Percentiles rank a stretch among this genome's conserved stretches.
phyloP scores from a whole-genome alignment of 1,140 invertebrate genomes.

The Papilio helenus region DNA sequence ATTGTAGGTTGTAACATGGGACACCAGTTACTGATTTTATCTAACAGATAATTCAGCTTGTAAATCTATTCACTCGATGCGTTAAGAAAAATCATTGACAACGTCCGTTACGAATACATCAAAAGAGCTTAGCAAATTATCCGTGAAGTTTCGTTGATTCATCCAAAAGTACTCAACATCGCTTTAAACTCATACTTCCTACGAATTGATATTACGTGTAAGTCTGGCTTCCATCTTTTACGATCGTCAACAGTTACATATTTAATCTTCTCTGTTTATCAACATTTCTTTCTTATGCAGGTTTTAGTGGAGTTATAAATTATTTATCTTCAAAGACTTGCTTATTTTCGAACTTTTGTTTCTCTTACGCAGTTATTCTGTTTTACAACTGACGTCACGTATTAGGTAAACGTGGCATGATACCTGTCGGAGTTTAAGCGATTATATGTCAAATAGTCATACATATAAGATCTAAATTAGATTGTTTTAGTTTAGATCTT shows the following conservation, averaged over 20 bases:
- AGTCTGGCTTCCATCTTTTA: conserved; percentile 80
- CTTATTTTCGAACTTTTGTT: conserved; percentile 81
- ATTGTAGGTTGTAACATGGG: no score
- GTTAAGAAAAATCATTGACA: conserved; percentile 67
- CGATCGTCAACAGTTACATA: conserved; percentile 82
- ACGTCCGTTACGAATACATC: conserved; percentile 55
- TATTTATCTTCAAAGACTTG: conserved; percentile 81
- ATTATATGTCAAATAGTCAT: conserved; percentile 28
- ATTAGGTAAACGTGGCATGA: conserved; percentile 55
- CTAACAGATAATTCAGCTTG: conserved; percentile 46
- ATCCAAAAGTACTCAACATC: conserved; percentile 53
- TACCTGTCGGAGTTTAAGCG: conserved; percentile 37
- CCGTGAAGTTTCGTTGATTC: conserved; percentile 70
- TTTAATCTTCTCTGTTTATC: conserved; percentile 83
- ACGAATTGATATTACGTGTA: conserved; percentile 77
- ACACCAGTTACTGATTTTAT: no score
- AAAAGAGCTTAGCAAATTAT: conserved; percentile 67
- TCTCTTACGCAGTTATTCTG: conserved; percentile 64
- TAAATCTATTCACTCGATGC: conserved; percentile 68
- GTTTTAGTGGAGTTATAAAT: conserved; percentile 80
- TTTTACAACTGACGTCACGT: conserved; percentile 70
- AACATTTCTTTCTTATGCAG: conserved; percentile 83
- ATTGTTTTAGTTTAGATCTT: conserved; percentile 35
- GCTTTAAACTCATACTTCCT: conserved; percentile 71
- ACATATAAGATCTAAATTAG: conserved; percentile 43